Percentiles rank a stretch among this genome's conserved stretches.
Evolutionary conservation across 2,797 vertebrate genomes (phyloP).

Genomic region (Gorsachius magnificus): DNA sequence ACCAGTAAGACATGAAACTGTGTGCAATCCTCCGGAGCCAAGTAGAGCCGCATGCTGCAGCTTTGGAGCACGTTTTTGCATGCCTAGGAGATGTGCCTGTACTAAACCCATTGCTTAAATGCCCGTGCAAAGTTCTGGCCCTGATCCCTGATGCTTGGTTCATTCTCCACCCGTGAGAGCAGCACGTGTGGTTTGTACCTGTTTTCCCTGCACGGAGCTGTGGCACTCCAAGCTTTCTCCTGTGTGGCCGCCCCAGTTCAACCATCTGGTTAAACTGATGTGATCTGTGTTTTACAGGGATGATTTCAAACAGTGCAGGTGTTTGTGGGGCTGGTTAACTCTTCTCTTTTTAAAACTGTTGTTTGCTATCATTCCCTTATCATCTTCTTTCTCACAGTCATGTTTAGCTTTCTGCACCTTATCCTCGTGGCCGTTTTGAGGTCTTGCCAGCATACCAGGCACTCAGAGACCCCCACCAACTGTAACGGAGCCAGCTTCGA

Average conservation of each 20-base stretch:
- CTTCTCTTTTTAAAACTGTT: background rate
- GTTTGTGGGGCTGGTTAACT: background rate
- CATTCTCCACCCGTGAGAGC: background rate
- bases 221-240: no score
- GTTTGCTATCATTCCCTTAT: background rate
- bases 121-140: no score
- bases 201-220: background rate
- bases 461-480: background rate
- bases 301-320: background rate
- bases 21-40: background rate
- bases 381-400: background rate
- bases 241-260: background rate
- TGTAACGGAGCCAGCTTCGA: background rate
- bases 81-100: background rate
- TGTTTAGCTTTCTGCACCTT: background rate
- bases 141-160: background rate
- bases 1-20: background rate
- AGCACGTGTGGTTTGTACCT: background rate
- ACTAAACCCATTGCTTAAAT: background rate
- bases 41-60: background rate
- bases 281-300: background rate
- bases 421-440: background rate
- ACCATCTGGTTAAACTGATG: background rate
- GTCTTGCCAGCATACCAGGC: background rate
- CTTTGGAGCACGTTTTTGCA: accelerated